Evolutionary conservation across 2,113 vertebrate genomes (phyloP), one percentile per base, ranked within the genome.

Genomic region (Oncorhynchus masou): DNA sequence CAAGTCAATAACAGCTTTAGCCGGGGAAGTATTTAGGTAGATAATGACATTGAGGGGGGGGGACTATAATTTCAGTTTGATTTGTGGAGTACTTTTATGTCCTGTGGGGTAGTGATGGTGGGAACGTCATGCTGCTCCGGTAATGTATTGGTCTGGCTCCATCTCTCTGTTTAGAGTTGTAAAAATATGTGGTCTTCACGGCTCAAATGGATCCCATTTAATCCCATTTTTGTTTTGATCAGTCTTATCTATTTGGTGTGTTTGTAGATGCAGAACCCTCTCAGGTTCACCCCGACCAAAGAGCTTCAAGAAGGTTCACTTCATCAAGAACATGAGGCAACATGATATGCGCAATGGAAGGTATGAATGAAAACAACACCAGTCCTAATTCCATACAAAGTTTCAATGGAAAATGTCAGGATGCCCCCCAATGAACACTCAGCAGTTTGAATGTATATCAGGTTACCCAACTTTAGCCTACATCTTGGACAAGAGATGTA

Each of bases 291-390:
- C 97, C 79, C 95, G 97, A 95, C 97, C 97, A 96, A 99, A 97
- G 96, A 98, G 95, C 93, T 99, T 99, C 81, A 99, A 98, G 95
- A 99, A 99, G 94, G 94, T 99, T 90, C 97, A 99, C 93, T 98
- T 99, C 89, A 98, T 99, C 92, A 99, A 98, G 94, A 99, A 95
- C 88, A 97, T 99, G 94, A 85, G 95, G 88, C 97, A 99, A 3
- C 97, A 99, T 0, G 97, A 99, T 76, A 97, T 95, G 72, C 95
- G 95, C 74, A 99, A 96, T 0, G 97, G 98, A 95, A 98, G 98
- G 97, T 98, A 97, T 83, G 85, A 81, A 83, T 67, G 71, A 74
- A 27, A 73, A 60, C 88, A 80, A 60, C 12, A 7, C 12, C 60
- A 54, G 67, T 60, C 45, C 0, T 65, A 54, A 82, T 79, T 86